A percentile compares a stretch with the other conserved stretches of the same genome.
Conservation (phyloP, 2,888 invertebrate species). For the Cerastis rubricosa region DNA sequence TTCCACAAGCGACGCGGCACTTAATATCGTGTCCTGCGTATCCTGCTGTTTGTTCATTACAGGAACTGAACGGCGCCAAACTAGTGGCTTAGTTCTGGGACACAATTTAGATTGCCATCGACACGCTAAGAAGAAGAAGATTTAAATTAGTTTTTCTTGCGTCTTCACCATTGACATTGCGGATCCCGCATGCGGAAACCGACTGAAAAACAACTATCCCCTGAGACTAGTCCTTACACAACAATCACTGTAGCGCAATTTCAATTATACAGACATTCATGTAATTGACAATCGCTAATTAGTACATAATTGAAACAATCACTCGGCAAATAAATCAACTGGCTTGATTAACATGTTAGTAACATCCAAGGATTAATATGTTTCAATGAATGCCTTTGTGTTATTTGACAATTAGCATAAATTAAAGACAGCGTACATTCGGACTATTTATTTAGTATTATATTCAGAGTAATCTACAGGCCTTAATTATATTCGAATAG, state of each 20-base stretch:
- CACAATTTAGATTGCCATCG: too few relatives aligned
- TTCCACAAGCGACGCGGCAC: too few relatives aligned
- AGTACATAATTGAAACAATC: conserved; percentile 71
- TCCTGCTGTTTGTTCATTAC: too few relatives aligned
- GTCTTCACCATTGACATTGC: neutral
- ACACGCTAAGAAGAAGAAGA: too few relatives aligned
- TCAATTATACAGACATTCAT: conserved; percentile 53
- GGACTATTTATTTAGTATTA: conserved; percentile 7
- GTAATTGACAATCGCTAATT: conserved; percentile 70
- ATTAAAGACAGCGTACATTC: conserved; percentile 15
- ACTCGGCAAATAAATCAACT: conserved; percentile 75
- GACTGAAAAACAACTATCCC: neutral
- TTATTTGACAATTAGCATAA: conserved; percentile 25
- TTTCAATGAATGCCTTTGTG: conserved; percentile 46
- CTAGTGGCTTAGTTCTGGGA: too few relatives aligned
- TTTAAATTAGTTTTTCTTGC: neutral
- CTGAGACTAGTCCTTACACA: conserved; percentile 9
- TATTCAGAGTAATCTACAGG: conserved; percentile 1
- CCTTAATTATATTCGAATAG: conserved; percentile 15
- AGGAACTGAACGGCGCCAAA: too few relatives aligned
- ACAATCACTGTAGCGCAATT: conserved; percentile 47
- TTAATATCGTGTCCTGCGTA: too few relatives aligned
- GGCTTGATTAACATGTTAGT: conserved; percentile 65
- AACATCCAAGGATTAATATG: conserved; percentile 56
- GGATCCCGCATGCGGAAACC: neutral